Evolutionary conservation across 2,797 vertebrate genomes (phyloP).

Genomic region (Platalea minor): DNA sequence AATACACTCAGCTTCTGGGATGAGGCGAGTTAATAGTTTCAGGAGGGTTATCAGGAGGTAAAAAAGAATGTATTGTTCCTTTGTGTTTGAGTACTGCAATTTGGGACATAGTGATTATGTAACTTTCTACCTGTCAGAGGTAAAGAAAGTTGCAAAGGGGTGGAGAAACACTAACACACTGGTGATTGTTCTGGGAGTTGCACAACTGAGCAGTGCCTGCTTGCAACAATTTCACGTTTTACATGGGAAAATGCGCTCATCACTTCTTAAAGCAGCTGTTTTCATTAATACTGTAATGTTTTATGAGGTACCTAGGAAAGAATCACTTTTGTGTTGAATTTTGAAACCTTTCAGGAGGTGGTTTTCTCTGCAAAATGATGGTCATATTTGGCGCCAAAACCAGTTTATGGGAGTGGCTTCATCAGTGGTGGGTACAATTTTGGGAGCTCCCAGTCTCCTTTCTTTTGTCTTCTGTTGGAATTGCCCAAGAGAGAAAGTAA

Average conservation of each 20-base stretch:
- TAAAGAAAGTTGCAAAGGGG: not conserved
- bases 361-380: not conserved
- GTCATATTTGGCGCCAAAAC: not conserved
- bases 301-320: not conserved
- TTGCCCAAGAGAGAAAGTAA: not conserved
- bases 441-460: not conserved
- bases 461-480: not conserved
- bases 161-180: not conserved
- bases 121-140: not conserved
- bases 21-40: not conserved
- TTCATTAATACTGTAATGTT: not conserved
- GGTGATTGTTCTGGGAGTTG: not conserved
- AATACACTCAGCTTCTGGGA: not conserved
- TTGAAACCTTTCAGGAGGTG: not conserved
- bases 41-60: not conserved
- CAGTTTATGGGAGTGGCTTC: not conserved
- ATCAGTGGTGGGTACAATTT: not conserved
- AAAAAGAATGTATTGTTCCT: not conserved
- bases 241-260: not conserved
- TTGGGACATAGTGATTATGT: not conserved
- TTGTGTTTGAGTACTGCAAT: not conserved
- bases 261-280: not conserved
- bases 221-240: not conserved
- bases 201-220: not conserved
- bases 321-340: not conserved